Evolutionary conservation across 2,797 vertebrate genomes (phyloP).

Genomic region (Neosalanx taihuensis): DNA sequence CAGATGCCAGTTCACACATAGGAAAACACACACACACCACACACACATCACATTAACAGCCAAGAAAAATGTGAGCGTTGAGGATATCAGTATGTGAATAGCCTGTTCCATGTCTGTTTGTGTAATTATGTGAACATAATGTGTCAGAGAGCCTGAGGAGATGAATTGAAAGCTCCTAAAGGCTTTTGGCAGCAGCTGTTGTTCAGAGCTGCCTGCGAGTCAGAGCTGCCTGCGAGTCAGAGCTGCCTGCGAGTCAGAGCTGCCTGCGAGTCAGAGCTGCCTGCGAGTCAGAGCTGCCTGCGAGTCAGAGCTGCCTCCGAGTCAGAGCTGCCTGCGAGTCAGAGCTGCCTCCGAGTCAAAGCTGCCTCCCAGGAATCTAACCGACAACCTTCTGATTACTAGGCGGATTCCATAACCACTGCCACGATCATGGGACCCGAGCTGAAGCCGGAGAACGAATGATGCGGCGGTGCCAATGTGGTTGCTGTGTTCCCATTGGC

Average conservation of each 20-base stretch:
- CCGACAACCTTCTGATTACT: slow-evolving; percentile 49
- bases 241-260: no score
- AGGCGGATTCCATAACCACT: no score
- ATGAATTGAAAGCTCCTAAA: slow-evolving; percentile 47
- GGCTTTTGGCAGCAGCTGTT: slow-evolving; percentile 8
- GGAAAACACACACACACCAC: no score
- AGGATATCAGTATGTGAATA: slow-evolving; percentile 4
- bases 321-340: no score
- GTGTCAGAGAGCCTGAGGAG: slow-evolving; percentile 39
- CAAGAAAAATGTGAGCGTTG: not conserved
- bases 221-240: no score
- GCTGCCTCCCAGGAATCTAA: slow-evolving; percentile 31
- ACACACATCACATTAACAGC: not conserved
- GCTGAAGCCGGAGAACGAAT: slow-evolving; percentile 47
- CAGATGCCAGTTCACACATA: no score
- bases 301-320: no score
- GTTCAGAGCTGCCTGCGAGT: not conserved
- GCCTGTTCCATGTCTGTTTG: slow-evolving; percentile 25
- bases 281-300: no score
- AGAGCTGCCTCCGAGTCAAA: no score
- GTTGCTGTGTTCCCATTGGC: slow-evolving; percentile 65
- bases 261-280: no score
- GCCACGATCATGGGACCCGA: slow-evolving; percentile 48
- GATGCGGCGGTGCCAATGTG: slow-evolving; percentile 36
- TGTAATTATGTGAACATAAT: slow-evolving; percentile 35